Evolutionary conservation across 2,888 invertebrate species (phyloP).

Genomic region (Chymomyza caudatula): DNA sequence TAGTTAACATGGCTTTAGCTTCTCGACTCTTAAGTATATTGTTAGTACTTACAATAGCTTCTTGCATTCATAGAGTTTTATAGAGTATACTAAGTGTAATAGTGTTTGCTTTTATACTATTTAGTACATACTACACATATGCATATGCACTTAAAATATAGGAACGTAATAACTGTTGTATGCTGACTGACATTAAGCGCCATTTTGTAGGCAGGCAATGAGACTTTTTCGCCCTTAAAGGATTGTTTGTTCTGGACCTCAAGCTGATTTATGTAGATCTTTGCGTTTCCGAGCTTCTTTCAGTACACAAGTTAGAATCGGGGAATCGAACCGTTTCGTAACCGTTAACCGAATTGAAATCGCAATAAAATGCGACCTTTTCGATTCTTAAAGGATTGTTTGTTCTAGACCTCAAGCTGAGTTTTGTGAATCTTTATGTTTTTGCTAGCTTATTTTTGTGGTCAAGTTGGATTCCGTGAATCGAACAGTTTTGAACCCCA

Average conservation of each 20-base stretch:
- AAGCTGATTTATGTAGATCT: no score
- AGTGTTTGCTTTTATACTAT: neutral
- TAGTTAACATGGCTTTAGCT: neutral
- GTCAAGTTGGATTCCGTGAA: no score
- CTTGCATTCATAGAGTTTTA: neutral
- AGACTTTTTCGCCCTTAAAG: neutral
- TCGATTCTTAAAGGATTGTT: no score
- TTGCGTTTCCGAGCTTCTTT: no score
- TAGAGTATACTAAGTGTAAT: neutral
- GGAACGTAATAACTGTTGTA: slow-evolving; percentile 72
- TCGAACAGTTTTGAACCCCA: no score
- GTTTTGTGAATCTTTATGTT: no score
- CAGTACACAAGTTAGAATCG: no score
- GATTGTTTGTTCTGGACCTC: neutral
- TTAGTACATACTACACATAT: neutral
- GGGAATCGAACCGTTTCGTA: no score
- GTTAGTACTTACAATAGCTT: neutral
- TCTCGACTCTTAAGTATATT: neutral
- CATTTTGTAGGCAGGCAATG: neutral
- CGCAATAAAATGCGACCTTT: no score
- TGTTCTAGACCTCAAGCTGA: no score
- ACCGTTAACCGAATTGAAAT: no score
- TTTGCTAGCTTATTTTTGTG: no score
- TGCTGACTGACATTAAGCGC: slow-evolving; percentile 7
- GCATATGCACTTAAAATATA: slow-evolving; percentile 62